Evolutionary conservation across 2,797 vertebrate genomes (phyloP).

Genomic region (Chloroceryle amazona): DNA sequence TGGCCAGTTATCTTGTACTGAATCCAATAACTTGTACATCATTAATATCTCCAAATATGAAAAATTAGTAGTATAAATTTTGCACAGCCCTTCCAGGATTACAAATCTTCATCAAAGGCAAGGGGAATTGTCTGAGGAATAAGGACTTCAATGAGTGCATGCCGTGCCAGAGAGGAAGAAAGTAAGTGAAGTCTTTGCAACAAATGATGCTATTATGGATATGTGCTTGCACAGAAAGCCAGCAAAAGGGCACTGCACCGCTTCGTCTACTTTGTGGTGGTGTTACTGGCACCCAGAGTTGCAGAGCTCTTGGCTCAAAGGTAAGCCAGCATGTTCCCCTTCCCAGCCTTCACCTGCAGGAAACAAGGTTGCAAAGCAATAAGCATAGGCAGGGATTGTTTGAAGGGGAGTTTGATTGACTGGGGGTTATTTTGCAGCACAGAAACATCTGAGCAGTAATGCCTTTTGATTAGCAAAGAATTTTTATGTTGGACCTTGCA

Average conservation of each 20-base stretch:
- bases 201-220: background rate
- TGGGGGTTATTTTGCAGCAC: background rate
- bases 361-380: background rate
- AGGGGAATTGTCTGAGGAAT: background rate
- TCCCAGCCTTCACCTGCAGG: background rate
- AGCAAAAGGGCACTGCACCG: background rate
- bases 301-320: background rate
- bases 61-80: slow-evolving; percentile 21
- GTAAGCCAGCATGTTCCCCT: background rate
- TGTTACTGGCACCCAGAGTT: background rate
- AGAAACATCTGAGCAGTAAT: background rate
- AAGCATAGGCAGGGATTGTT: background rate
- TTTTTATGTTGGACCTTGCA: slow-evolving; percentile 19
- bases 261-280: background rate
- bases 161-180: background rate
- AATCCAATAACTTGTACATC: background rate
- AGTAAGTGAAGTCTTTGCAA: background rate
- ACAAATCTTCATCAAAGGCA: slow-evolving; percentile 5
- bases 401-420: background rate
- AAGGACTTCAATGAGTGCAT: background rate
- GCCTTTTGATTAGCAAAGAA: background rate
- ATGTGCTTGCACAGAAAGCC: background rate
- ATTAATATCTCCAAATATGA: slow-evolving; percentile 25
- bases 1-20: background rate
- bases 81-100: slow-evolving; percentile 1